Base-by-base conservation (phyloP, 2,888 invertebrate species). In the Dryomyza anilis region DNA sequence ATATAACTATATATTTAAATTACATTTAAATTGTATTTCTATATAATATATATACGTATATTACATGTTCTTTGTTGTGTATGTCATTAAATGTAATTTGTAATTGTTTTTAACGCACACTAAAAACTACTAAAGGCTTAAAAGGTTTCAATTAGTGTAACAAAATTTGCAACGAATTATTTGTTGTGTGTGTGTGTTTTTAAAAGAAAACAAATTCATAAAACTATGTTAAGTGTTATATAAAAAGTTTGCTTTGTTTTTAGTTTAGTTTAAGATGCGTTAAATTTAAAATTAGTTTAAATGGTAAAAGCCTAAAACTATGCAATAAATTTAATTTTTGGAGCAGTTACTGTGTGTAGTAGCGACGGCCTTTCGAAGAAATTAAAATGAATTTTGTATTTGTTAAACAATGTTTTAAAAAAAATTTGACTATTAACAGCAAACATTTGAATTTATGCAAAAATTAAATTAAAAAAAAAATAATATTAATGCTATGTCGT, bases 121-220 rank as follows among this genome's bases (percentile, higher is more conserved):
- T n/a, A 21, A 48, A 27, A 33, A 53, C 39, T 53, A 29, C 61
- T 61, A 61, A 12, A 53, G 7, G n/a, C 43, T 61, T 43, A 43
- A 29, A 43, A 30, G 10, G n/a, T 52, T 43, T 29, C 21, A n/a
- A n/a, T n/a, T n/a, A n/a, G n/a, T n/a, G n/a, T n/a, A n/a, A n/a
- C n/a, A n/a, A n/a, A n/a, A n/a, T n/a, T n/a, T n/a, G n/a, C n/a
- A n/a, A n/a, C n/a, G n/a, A n/a, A n/a, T n/a, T n/a, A n/a, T n/a
- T n/a, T n/a, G n/a, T n/a, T n/a, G n/a, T n/a, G n/a, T n/a, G n/a
- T n/a, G n/a, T n/a, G n/a, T n/a, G n/a, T n/a, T n/a, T n/a, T n/a
- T n/a, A n/a, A n/a, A n/a, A n/a, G n/a, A n/a, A n/a, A n/a, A n/a
- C n/a, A n/a, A n/a, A n/a, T n/a, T n/a, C n/a, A n/a, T n/a, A n/a